Conservation (phyloP, 2,113 vertebrate genomes). For the Oreochromis niloticus region DNA sequence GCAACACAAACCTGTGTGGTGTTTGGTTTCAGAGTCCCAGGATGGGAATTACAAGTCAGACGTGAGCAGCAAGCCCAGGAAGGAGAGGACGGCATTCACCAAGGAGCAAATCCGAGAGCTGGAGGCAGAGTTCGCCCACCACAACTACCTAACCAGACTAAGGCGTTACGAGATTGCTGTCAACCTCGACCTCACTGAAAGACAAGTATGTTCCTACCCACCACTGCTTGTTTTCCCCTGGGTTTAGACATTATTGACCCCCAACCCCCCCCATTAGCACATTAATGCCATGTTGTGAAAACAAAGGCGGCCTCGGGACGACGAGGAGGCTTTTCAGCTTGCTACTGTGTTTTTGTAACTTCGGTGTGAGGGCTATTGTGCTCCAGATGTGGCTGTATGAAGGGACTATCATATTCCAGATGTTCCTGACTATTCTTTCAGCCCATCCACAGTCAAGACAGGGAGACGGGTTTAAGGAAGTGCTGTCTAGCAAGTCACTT, state of each 20-base stretch:
- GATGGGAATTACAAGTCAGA: slow-evolving; percentile 97
- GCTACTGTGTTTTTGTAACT: slow-evolving; percentile 49
- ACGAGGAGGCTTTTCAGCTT: not conserved
- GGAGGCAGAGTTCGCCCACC: slow-evolving; percentile 97
- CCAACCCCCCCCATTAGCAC: slow-evolving; percentile 1
- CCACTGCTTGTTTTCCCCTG: not conserved
- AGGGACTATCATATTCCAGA: slow-evolving; percentile 68
- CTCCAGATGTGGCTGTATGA: slow-evolving; percentile 60
- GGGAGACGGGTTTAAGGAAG: slow-evolving; percentile 55
- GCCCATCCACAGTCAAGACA: slow-evolving; percentile 41
- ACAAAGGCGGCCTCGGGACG: slow-evolving; percentile 9
- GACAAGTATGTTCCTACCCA: slow-evolving; percentile 81
- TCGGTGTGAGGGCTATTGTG: slow-evolving; percentile 21
- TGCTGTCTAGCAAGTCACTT: slow-evolving; percentile 65
- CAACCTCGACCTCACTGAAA: slow-evolving; percentile 96
- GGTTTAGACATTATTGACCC: not conserved
- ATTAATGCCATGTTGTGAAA: slow-evolving; percentile 56
- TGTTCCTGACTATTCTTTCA: slow-evolving; percentile 62
- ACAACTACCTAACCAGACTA: slow-evolving; percentile 97
- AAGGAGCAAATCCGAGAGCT: slow-evolving; percentile 98
- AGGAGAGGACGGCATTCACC: slow-evolving; percentile 97
- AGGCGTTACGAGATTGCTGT: slow-evolving; percentile 97
- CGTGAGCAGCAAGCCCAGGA: slow-evolving; percentile 94
- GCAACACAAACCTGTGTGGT: slow-evolving; percentile 45
- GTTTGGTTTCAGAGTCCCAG: slow-evolving; percentile 84